Evolutionary conservation across 2,888 invertebrate species (phyloP).

Genomic region (Chymomyza caudatula): DNA sequence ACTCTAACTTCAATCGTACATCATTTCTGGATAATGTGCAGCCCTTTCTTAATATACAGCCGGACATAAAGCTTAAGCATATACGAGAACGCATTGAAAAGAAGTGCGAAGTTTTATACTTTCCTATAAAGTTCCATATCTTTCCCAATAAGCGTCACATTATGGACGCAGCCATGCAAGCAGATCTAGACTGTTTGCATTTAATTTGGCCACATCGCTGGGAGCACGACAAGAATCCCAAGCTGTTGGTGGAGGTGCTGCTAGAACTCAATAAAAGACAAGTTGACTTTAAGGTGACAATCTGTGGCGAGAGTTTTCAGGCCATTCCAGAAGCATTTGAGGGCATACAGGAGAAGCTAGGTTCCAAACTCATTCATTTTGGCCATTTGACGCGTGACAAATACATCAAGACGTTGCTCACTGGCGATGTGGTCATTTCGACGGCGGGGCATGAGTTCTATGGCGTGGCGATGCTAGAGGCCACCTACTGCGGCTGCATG

Average conservation of each 20-base stretch:
- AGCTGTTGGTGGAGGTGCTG: slow-evolving; percentile 81
- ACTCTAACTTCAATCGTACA: slow-evolving; percentile 84
- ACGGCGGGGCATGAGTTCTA: slow-evolving; percentile 88
- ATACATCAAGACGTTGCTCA: slow-evolving; percentile 80
- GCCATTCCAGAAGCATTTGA: slow-evolving; percentile 82
- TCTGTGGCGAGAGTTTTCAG: slow-evolving; percentile 82
- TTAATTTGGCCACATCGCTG: slow-evolving; percentile 88
- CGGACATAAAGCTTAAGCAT: slow-evolving; percentile 82
- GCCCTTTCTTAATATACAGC: slow-evolving; percentile 82
- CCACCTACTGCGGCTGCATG: slow-evolving; percentile 84
- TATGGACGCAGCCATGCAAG: slow-evolving; percentile 33
- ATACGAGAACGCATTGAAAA: slow-evolving; percentile 80
- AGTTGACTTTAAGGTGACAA: slow-evolving; percentile 80
- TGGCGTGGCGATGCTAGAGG: slow-evolving; percentile 87
- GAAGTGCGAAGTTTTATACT: slow-evolving; percentile 83
- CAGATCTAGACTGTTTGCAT: slow-evolving; percentile 77
- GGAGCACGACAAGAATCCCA: slow-evolving; percentile 88
- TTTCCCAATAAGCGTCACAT: slow-evolving; percentile 75
- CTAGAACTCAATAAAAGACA: slow-evolving; percentile 79
- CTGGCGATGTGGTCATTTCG: slow-evolving; percentile 84
- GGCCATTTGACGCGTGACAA: slow-evolving; percentile 81
- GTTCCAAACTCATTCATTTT: slow-evolving; percentile 80
- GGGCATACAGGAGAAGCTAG: slow-evolving; percentile 79
- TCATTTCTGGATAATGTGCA: slow-evolving; percentile 83
- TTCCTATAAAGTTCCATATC: slow-evolving; percentile 80